Evolutionary conservation across 2,113 vertebrate genomes (phyloP).

Genomic region (Cricetomys ansorgei): DNA sequence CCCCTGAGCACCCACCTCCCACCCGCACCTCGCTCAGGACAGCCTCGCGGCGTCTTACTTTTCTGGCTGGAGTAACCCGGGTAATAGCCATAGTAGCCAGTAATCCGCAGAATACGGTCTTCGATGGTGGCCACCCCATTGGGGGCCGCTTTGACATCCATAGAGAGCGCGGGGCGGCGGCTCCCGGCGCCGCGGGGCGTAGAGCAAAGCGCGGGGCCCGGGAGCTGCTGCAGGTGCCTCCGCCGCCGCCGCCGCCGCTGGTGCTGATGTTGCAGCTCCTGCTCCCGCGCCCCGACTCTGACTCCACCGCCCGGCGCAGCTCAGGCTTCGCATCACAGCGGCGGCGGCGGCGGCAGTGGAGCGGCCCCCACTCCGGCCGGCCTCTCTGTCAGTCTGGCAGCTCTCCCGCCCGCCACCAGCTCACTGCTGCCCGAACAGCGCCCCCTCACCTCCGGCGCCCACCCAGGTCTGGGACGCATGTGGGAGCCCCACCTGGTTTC

Average conservation of each 20-base stretch:
- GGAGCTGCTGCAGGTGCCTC: conserved; percentile 67
- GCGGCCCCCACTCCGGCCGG: conserved; percentile 76
- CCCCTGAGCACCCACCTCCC: conserved; percentile 23
- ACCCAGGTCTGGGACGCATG: not conserved
- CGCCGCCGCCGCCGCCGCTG: conserved; percentile 48
- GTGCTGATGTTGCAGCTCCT: conserved; percentile 76
- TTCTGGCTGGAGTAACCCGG: conserved; percentile 97
- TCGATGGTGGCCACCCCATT: conserved; percentile 98
- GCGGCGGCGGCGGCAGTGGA: conserved; percentile 55
- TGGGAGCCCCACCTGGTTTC: conserved; percentile 54
- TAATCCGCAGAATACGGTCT: conserved; percentile 97
- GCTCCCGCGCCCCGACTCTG: conserved; percentile 75
- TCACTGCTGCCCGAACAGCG: conserved; percentile 65
- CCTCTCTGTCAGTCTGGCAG: conserved; percentile 77
- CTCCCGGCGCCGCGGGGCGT: conserved; percentile 57
- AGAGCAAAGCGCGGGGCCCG: conserved; percentile 48
- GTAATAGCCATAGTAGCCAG: conserved; percentile 98
- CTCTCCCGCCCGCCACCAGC: conserved; percentile 68
- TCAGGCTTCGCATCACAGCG: conserved; percentile 82
- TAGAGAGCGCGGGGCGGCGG: conserved; percentile 82
- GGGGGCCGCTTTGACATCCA: conserved; percentile 93
- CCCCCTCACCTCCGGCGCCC: conserved; percentile 75
- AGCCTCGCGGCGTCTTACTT: conserved; percentile 90
- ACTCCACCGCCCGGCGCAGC: conserved; percentile 84
- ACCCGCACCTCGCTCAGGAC: not conserved